Evolutionary conservation across 2,113 vertebrate genomes (phyloP).

Genomic region (Calonectris borealis): DNA sequence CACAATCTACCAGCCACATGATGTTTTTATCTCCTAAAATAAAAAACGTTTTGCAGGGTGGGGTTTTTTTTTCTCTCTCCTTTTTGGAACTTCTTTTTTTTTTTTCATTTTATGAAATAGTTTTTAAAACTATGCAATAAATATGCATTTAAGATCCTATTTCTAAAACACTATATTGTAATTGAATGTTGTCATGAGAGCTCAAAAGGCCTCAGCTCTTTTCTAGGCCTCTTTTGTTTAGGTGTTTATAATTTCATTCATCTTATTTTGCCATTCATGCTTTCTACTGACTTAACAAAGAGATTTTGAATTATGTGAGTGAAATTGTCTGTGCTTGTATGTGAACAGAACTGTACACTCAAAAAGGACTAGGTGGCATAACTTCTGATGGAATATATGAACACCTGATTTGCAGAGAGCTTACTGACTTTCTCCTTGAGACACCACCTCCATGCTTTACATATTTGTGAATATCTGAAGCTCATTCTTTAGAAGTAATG

Average conservation of each 20-base stretch:
- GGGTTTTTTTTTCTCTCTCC: fast-evolving
- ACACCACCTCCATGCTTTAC: background rate
- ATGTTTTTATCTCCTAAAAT: background rate
- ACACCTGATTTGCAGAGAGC: background rate
- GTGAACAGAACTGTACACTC: background rate
- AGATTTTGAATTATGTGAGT: background rate
- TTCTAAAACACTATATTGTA: background rate
- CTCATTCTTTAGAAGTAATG: background rate
- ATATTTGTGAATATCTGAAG: background rate
- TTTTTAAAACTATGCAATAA: background rate
- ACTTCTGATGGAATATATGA: background rate
- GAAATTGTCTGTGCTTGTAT: background rate
- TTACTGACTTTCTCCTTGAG: background rate
- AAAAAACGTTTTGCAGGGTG: background rate
- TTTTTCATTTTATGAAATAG: background rate
- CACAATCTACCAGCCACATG: background rate
- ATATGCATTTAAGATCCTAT: background rate
- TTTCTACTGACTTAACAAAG: background rate
- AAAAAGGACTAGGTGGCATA: background rate
- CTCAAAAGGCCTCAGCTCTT: background rate
- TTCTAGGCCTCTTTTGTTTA: background rate
- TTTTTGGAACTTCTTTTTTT: background rate
- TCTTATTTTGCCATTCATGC: background rate
- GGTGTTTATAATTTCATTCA: background rate
- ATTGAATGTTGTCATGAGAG: background rate